These are phyloP conservation scores for Bubo scandiacus DNA, from an alignment of 2,113 vertebrate genomes.

Conservation along the genomic window DNA sequence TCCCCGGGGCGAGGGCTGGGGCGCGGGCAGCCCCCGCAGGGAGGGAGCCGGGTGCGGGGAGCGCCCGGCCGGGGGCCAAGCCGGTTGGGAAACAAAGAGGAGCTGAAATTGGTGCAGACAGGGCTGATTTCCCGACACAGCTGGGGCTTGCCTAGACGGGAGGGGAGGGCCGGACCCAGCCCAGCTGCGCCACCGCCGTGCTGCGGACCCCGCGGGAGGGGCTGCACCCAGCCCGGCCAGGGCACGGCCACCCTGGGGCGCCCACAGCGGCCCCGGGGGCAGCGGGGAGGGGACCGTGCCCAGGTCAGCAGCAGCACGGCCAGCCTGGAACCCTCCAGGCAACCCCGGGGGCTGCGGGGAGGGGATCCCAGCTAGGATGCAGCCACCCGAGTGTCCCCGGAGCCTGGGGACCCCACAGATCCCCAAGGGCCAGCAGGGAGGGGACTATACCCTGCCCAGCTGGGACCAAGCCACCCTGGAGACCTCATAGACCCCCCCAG, in stretches of 20 bases:
- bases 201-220: not conserved
- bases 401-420: not conserved
- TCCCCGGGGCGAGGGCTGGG: fast-evolving
- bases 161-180: not conserved
- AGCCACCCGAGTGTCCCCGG: not conserved
- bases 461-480: not conserved
- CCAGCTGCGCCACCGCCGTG: not conserved
- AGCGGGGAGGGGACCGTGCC: not conserved
- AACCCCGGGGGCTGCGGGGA: not conserved
- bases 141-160: not conserved
- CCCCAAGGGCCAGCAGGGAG: not conserved
- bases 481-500: not conserved
- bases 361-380: not conserved
- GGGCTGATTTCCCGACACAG: not conserved
- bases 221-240: not conserved
- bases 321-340: not conserved
- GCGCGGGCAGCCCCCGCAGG: not conserved
- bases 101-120: not conserved
- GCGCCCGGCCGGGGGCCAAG: constrained; percentile 1
- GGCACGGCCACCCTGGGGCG: not conserved
- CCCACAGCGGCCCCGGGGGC: not conserved
- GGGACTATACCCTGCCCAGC: not conserved
- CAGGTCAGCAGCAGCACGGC: not conserved
- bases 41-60: not conserved
- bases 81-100: constrained; percentile 38